Evolutionary conservation across 2,888 invertebrate species (phyloP).

Genomic region (Xanthia togata): DNA sequence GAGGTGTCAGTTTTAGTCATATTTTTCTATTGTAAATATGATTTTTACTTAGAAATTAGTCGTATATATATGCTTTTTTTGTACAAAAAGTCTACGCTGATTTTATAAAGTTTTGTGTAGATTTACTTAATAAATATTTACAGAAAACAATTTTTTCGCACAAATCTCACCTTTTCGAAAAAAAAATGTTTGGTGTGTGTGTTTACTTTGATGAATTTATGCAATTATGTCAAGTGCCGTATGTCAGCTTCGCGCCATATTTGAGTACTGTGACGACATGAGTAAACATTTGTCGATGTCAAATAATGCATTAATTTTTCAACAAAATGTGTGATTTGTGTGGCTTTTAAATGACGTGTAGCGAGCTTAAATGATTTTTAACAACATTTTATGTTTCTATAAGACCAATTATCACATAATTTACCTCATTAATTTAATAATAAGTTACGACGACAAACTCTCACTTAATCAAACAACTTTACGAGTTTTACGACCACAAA

Average conservation of each 20-base stretch:
- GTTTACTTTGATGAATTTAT: conserved; percentile 23
- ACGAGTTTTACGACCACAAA: conserved; percentile 51
- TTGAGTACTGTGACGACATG: conserved; percentile 44
- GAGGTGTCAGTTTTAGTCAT: not conserved
- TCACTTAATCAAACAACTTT: conserved; percentile 36
- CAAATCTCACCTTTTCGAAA: not conserved
- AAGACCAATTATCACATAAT: conserved; percentile 1
- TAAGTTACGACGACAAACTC: conserved; percentile 16
- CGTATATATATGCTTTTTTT: not conserved
- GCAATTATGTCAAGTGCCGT: conserved; percentile 36
- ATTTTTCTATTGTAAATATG: conserved; percentile 4
- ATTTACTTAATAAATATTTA: conserved; percentile 35
- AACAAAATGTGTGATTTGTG: conserved; percentile 15
- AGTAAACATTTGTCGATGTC: conserved; percentile 34
- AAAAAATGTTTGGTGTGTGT: not conserved
- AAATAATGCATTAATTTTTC: conserved; percentile 54
- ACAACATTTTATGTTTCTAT: not conserved
- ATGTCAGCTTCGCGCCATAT: conserved; percentile 34
- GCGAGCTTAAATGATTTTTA: not conserved
- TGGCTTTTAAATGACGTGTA: conserved; percentile 18
- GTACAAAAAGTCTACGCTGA: not conserved
- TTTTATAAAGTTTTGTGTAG: conserved; percentile 3
- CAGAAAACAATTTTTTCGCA: conserved; percentile 19
- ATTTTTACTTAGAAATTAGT: not conserved
- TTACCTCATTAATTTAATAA: conserved; percentile 9